Evolutionary conservation across 1,140 invertebrate genomes (phyloP).

Genomic region (Hycleus cichorii): DNA sequence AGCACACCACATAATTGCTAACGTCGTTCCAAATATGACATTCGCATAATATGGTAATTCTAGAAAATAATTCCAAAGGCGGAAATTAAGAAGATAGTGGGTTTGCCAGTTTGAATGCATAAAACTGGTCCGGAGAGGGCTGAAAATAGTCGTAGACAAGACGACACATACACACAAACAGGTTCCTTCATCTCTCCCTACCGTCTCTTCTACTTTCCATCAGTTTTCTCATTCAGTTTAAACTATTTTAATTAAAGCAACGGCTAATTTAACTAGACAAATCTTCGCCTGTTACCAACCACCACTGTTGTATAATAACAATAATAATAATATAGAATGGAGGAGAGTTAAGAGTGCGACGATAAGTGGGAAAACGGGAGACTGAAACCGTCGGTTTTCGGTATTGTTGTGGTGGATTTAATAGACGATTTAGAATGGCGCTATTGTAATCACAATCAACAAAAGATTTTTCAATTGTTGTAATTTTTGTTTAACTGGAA

Average conservation of each 20-base stretch:
- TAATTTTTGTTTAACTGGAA: too few relatives aligned
- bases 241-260: constrained; percentile 37
- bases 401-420: too few relatives aligned
- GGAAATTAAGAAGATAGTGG: constrained; percentile 26
- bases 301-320: too few relatives aligned
- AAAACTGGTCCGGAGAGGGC: not conserved
- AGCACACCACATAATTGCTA: constrained; percentile 7
- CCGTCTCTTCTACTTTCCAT: constrained; percentile 22
- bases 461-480: too few relatives aligned
- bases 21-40: constrained; percentile 17
- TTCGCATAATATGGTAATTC: constrained; percentile 22
- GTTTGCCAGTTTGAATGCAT: constrained; percentile 17
- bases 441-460: not conserved
- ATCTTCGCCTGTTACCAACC: constrained; percentile 14
- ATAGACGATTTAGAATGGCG: too few relatives aligned
- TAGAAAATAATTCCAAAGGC: constrained; percentile 26
- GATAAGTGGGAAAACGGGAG: too few relatives aligned
- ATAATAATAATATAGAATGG: too few relatives aligned
- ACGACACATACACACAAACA: too few relatives aligned
- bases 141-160: too few relatives aligned
- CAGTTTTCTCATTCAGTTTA: constrained; percentile 29
- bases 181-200: not conserved
- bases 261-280: constrained; percentile 36
- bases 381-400: too few relatives aligned
- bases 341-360: too few relatives aligned